Percentiles rank a stretch among this genome's conserved stretches.
phyloP scores from a whole-genome alignment of 2,888 invertebrate genomes.

The Papilio demoleus region DNA sequence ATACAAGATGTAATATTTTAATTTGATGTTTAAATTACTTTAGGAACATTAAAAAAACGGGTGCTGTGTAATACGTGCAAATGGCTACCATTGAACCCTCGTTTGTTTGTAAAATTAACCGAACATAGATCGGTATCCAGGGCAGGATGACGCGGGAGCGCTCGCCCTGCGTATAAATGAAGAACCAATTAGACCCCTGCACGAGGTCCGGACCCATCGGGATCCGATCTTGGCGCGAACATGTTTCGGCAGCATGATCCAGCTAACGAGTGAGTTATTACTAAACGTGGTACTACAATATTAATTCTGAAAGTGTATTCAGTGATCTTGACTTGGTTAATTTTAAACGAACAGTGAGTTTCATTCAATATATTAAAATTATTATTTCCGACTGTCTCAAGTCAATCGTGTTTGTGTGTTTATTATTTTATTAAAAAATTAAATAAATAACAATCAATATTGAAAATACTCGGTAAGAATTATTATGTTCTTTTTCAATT shows the following conservation, averaged over 20 bases:
- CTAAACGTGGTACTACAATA: slow-evolving; percentile 17
- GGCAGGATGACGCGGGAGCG: slow-evolving; percentile 36
- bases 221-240: slow-evolving; percentile 31
- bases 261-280: slow-evolving; percentile 44
- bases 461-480: neutral
- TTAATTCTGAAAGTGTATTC: neutral
- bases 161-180: slow-evolving; percentile 45
- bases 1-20: neutral
- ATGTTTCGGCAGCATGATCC: slow-evolving; percentile 42
- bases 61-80: slow-evolving; percentile 39
- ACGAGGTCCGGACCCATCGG: slow-evolving; percentile 30
- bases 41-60: slow-evolving; percentile 41
- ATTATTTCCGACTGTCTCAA: neutral
- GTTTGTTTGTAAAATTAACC: slow-evolving; percentile 44
- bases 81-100: slow-evolving; percentile 41
- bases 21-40: slow-evolving; percentile 30
- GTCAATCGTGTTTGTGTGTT: no score
- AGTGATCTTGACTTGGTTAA: neutral
- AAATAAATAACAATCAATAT: neutral
- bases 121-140: slow-evolving; percentile 41
- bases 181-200: slow-evolving; percentile 45
- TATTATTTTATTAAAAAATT: neutral
- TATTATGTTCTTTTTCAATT: slow-evolving; percentile 18
- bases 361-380: neutral
- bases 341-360: neutral